Base-by-base conservation (phyloP, 2,888 invertebrate genomes). In the Lasius platythorax region DNA sequence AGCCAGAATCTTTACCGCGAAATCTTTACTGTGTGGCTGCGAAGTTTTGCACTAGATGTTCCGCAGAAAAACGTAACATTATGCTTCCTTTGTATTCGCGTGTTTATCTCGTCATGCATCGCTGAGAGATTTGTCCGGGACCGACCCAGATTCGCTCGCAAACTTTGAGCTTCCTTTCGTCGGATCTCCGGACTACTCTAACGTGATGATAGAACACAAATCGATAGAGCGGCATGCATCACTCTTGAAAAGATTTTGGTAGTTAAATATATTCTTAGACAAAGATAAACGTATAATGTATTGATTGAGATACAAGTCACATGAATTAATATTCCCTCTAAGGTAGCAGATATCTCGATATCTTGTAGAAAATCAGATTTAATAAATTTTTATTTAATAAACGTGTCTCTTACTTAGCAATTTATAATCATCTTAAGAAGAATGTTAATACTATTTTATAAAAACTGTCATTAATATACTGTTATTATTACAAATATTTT, bases 101-200 rank as follows among this genome's bases (percentile, higher is more conserved):
- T 56, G 83, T 88, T 88, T 88, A 88, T 87, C 85, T 88, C 85
- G 79, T 83, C 87, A 88, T 82, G 76, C 67, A 79, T 88, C 85
- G 64, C 79, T 79, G 78, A 87, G 87, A 85, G 82, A 88, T 88
- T 88, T 82, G 84, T 82, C 73, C 64, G 61, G 76, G 70, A 68
- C 68, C 72, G 82, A 87, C 87, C 82, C 73, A 88, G 79, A 88
- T 88, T 85, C 64, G 61, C 64, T 76, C 64, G 66, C 82, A 56
- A 85, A 88, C 87, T 88, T 84, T 79, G 50, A 63, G 53, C 70
- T 76, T 83, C 74, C 85, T 88, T 88, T 85, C 75, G 73, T 28
- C 61, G 68, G 46, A 74, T 82, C 66, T 70, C 61, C 58, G 72
- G 43, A 50, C 70, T 43, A 68, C 58, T 66, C 28, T 28, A 30